Base-by-base conservation (phyloP, 2,888 invertebrate species). In the Rutpela maculata region DNA sequence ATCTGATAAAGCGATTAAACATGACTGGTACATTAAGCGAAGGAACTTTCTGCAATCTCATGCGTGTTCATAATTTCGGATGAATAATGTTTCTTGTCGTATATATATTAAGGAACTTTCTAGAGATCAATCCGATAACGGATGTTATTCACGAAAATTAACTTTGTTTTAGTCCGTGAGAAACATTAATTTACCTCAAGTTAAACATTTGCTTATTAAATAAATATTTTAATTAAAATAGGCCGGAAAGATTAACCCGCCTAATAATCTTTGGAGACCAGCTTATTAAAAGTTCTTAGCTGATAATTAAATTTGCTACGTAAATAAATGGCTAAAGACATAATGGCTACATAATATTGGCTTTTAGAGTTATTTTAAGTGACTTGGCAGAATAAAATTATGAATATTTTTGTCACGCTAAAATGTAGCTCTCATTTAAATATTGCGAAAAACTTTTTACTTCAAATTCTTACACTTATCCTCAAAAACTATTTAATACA, bases 1-100 rank as follows among this genome's bases (percentile, higher is more conserved):
- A 84, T 84, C 83, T 84, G 84, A 85, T 84, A 83, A 84, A 85
- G 79, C 82, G 84, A 84, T 84, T 83, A 81, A 81, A 82, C 83
- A 84, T 84, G 86, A 85, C 83, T 85, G 82, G 83, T 82, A 77
- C 75, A 78, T 78, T 79, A 76, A 74, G 76, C 75, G 70, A 71
- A 74, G 78, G 73, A 78, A 78, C 75, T 82, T 84, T 82, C 73
- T 83, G 84, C 83, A 82, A 80, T 78, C 76, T 83, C 84, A 84
- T 81, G 81, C 82, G 79, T 78, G 80, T 78, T 79, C 76, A 78
- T 79, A 79, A 81, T 81, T 81, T 80, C 50, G 71, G 73, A 82
- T 82, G 82, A 80, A 71, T 80, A 79, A 82, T 82, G 80, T 78
- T 78, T 50, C 76, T 76, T 77, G 77, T 81, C 78, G 43, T 78